A percentile compares a stretch with the other conserved stretches of the same genome.
Conservation (phyloP, 1,140 invertebrate genomes). For the Muscidifurax raptorellus region DNA sequence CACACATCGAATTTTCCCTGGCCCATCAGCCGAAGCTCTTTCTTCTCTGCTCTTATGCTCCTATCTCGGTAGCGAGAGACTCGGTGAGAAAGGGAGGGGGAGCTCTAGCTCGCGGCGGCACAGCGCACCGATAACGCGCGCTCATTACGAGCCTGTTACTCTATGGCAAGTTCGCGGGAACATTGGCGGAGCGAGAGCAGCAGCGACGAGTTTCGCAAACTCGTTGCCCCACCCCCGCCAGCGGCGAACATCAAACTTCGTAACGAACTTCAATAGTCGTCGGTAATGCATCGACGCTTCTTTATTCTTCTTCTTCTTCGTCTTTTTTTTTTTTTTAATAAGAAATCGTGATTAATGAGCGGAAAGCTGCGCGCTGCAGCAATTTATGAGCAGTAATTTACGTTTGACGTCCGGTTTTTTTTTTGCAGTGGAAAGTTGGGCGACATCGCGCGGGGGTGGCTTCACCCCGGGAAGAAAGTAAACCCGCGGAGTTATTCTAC, state of each 20-base stretch:
- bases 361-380: not conserved
- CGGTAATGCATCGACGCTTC: constrained; percentile 49
- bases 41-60: not conserved
- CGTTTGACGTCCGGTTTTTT: not conserved
- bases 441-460: not conserved
- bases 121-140: constrained; percentile 37
- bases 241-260: constrained; percentile 50
- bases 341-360: constrained; percentile 45
- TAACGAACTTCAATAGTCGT: constrained; percentile 52
- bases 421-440: not conserved
- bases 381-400: constrained; percentile 38
- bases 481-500: not conserved
- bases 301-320: not conserved
- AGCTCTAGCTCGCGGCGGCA: constrained; percentile 6
- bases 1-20: not conserved
- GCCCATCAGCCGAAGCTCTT: not conserved
- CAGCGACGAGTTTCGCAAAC: constrained; percentile 46
- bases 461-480: not conserved
- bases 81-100: too few relatives aligned
- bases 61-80: not conserved
- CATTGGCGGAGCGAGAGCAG: constrained; percentile 6
- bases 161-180: constrained; percentile 10
- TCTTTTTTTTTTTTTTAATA: not conserved
- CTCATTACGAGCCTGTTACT: constrained; percentile 37
- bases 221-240: constrained; percentile 30